Evolutionary conservation across 2,113 vertebrate genomes (phyloP).

Genomic region (Rhinopomastus cyanomelas): DNA sequence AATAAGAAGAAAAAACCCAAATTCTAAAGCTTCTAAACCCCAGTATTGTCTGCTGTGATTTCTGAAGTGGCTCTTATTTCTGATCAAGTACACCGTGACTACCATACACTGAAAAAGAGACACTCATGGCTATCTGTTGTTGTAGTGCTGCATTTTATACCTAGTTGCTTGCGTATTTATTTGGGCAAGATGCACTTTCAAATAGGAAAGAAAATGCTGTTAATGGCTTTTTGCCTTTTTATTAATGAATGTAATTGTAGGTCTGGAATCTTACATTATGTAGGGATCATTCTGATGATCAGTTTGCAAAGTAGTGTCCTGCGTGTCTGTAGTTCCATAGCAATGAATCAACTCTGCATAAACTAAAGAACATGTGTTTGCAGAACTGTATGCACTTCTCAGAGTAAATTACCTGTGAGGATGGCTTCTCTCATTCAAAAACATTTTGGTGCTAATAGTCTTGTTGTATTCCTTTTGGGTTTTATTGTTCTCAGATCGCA

Average conservation of each 20-base stretch:
- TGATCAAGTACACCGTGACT: not conserved
- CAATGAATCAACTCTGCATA: not conserved
- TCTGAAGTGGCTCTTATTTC: not conserved
- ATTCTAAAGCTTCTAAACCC: not conserved
- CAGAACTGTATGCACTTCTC: not conserved
- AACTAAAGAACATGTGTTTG: not conserved
- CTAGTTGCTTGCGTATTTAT: not conserved
- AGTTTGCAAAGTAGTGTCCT: not conserved
- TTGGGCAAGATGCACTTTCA: not conserved
- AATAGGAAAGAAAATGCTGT: not conserved
- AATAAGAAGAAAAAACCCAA: not conserved
- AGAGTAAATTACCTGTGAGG: not conserved
- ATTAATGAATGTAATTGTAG: not conserved
- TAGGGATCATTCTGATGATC: not conserved
- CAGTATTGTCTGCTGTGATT: not conserved
- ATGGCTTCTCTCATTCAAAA: not conserved
- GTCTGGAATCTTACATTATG: not conserved
- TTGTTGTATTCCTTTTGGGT: not conserved
- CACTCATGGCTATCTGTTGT: not conserved
- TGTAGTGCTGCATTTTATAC: not conserved
- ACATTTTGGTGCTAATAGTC: not conserved
- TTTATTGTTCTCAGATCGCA: slow-evolving; percentile 78
- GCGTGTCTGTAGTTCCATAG: not conserved
- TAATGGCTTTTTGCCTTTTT: not conserved
- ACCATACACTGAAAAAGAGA: not conserved